These are phyloP conservation scores for Huso huso DNA, from an alignment of 2,797 vertebrate species.

Conservation along the genomic window DNA sequence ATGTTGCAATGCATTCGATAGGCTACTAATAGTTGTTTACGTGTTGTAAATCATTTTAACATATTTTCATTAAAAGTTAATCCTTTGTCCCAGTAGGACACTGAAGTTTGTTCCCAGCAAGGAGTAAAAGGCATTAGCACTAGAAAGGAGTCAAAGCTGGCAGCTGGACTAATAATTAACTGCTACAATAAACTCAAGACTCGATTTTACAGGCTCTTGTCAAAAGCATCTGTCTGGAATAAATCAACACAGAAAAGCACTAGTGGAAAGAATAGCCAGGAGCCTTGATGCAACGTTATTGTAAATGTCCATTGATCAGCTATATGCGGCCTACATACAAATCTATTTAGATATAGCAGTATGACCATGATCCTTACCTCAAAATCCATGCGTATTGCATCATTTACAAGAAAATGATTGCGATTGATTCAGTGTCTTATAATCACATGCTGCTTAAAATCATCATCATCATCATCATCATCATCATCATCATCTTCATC, in stretches of 20 bases:
- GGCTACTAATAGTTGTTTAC: constrained; percentile 1
- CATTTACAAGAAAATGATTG: too few species aligned
- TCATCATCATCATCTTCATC: too few species aligned
- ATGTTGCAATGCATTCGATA: too few species aligned
- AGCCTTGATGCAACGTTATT: constrained; percentile 5
- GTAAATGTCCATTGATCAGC: too few species aligned
- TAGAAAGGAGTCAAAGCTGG: constrained; percentile 37
- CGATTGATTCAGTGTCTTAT: too few species aligned
- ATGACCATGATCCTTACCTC: constrained; percentile 10
- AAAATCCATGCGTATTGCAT: background rate
- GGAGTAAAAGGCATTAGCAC: constrained; percentile 48
- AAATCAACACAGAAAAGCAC: constrained; percentile 55
- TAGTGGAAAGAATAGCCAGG: constrained; percentile 37
- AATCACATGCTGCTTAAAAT: too few species aligned
- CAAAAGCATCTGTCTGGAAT: constrained; percentile 71
- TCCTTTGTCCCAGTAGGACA: constrained; percentile 33
- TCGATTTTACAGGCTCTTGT: constrained; percentile 75
- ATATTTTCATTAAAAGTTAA: background rate
- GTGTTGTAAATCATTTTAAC: too few species aligned
- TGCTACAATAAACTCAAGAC: constrained; percentile 58
- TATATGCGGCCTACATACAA: too few species aligned
- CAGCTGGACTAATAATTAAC: constrained; percentile 53
- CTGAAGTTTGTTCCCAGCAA: constrained; percentile 39
- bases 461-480: too few species aligned
- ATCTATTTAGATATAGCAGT: too few species aligned